Conservation (phyloP, 2,888 invertebrate species). For the Pachycephus smyrnensis region DNA sequence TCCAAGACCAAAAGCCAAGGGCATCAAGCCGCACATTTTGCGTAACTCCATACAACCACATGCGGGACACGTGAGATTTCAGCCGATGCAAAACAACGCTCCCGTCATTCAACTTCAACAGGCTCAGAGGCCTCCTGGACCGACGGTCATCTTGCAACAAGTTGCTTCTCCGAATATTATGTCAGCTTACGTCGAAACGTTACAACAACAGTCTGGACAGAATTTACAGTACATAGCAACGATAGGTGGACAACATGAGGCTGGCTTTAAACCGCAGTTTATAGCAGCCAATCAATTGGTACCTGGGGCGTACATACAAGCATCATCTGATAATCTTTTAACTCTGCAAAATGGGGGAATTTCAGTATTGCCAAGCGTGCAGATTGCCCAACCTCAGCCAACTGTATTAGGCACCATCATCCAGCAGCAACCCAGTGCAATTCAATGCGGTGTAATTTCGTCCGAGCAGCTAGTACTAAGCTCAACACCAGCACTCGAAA, state of each 20-base stretch:
- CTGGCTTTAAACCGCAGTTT: conserved; percentile 58
- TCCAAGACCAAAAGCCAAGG: conserved; percentile 49
- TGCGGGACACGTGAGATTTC: conserved; percentile 45
- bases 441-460: conserved; percentile 68
- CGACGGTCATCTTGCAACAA: conserved; percentile 79
- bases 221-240: conserved; percentile 84
- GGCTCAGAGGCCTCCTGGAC: conserved; percentile 70
- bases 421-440: conserved; percentile 70
- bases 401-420: conserved; percentile 65
- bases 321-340: conserved; percentile 58
- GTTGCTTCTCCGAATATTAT: conserved; percentile 72
- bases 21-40: conserved; percentile 46
- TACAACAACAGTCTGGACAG: conserved; percentile 78
- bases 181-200: conserved; percentile 76
- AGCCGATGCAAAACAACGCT: conserved; percentile 63
- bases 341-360: conserved; percentile 61
- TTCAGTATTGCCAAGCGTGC: conserved; percentile 60
- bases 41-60: conserved; percentile 48
- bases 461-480: conserved; percentile 75
- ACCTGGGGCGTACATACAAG: conserved; percentile 61
- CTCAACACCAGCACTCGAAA: conserved; percentile 73
- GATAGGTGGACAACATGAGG: conserved; percentile 71
- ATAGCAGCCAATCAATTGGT: conserved; percentile 58
- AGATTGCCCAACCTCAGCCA: conserved; percentile 58
- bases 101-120: conserved; percentile 73